These are phyloP conservation scores for Drosophila elegans DNA, from an alignment of 1,140 invertebrate species.

Conservation along the genomic window DNA sequence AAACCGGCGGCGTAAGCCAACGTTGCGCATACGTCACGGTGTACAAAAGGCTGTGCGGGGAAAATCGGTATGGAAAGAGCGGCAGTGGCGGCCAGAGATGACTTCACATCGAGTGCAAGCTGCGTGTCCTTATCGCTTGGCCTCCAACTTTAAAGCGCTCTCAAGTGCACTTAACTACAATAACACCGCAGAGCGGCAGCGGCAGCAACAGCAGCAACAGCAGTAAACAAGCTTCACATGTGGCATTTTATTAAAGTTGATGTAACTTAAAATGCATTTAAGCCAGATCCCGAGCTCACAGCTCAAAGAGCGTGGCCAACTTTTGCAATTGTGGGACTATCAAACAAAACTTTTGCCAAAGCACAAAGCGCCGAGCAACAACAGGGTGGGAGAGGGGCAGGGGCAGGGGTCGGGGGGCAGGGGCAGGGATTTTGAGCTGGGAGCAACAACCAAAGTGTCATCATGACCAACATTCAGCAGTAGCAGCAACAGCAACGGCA, in stretches of 20 bases:
- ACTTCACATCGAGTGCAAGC: constrained; percentile 50
- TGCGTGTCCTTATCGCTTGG: constrained; percentile 68
- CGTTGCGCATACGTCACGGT: constrained; percentile 73
- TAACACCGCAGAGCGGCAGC: constrained; percentile 39
- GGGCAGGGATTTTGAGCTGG: constrained; percentile 22
- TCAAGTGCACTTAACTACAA: constrained; percentile 76
- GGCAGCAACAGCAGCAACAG: constrained; percentile 6
- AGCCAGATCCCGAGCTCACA: constrained; percentile 56
- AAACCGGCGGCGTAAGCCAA: constrained; percentile 62
- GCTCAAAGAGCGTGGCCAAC: constrained; percentile 59
- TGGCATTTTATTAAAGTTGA: constrained; percentile 73
- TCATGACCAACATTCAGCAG: constrained; percentile 61
- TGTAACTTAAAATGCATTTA: constrained; percentile 71
- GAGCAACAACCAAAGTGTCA: constrained; percentile 66
- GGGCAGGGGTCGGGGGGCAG: not conserved
- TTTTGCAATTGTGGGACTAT: constrained; percentile 65
- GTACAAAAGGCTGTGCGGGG: constrained; percentile 33
- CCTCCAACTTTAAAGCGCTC: constrained; percentile 69
- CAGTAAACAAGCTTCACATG: constrained; percentile 51
- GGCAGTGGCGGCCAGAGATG: constrained; percentile 24
- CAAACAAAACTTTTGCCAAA: constrained; percentile 71
- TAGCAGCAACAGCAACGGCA: constrained; percentile 22
- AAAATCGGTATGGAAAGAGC: not conserved
- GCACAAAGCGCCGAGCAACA: constrained; percentile 35
- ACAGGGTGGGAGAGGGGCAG: not conserved